A percentile compares a stretch with the other conserved stretches of the same genome.
phyloP scores from a whole-genome alignment of 2,113 vertebrate genomes.

The Mastomys coucha region DNA sequence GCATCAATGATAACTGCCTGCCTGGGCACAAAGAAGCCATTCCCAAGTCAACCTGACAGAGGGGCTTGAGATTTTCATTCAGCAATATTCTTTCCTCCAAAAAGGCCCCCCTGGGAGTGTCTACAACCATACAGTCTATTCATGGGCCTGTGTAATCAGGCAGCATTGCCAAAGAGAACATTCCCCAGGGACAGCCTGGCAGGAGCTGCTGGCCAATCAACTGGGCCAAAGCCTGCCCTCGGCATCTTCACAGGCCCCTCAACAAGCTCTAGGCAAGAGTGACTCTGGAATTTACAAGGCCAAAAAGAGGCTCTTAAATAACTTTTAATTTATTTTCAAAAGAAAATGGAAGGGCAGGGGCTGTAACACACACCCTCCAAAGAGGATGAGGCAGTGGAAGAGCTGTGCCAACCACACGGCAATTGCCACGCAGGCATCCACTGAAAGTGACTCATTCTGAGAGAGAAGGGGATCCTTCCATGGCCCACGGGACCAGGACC shows the following conservation, averaged over 20 bases:
- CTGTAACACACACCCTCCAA: neutral
- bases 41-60: neutral
- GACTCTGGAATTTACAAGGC: constrained; percentile 38
- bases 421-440: fast-evolving
- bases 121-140: neutral
- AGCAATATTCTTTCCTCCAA: constrained; percentile 30
- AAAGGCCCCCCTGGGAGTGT: neutral
- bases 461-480: neutral
- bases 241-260: neutral
- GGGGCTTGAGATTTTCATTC: neutral
- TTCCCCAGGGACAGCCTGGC: neutral
- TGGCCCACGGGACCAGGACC: neutral
- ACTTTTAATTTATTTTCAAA: constrained; percentile 62
- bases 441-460: neutral
- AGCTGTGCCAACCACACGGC: no score
- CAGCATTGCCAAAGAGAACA: neutral
- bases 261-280: neutral
- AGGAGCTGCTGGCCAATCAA: neutral
- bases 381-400: neutral
- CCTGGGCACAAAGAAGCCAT: fast-evolving
- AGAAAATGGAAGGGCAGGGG: neutral
- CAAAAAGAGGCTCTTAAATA: constrained; percentile 30
- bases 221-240: neutral
- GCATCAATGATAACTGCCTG: neutral
- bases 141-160: neutral